Base-by-base conservation (phyloP, 2,797 vertebrate species). In the Ptychadena robeensis region DNA sequence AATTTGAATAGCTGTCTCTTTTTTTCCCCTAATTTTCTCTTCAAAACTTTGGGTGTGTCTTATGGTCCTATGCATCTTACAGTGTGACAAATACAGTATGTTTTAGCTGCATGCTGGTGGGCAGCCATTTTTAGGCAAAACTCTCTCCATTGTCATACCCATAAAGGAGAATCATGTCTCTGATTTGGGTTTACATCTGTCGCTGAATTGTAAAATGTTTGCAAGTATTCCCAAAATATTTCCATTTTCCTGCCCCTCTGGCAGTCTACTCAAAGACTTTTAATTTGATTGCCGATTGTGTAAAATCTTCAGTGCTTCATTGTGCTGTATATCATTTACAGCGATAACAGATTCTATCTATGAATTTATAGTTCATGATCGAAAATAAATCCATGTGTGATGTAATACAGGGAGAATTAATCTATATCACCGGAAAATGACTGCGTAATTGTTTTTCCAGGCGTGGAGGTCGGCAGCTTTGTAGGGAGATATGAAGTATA, bases 371-470 rank as follows among this genome's bases (percentile, higher is more conserved):
- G 27, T 14, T 6, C 27, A 65, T 65, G 63, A 65, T 15, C 63
- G 14, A 31, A 65, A 30, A 65, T 65, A 31, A 15, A 28, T 65
- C 35, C 14, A 22, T 10, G 70, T 73, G 40, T 53, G 30, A 73
- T 53, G 28, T 44, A 38, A 71, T 71, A 38, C 30, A 48, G 3
- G 9, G 27, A n/a, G 44, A 73, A 34, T 28, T 31, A 73, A 73
- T 57, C 40, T 57, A 10, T 18, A 53, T n/a, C 15, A 27, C 15
- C 35, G 15, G 35, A 38, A 53, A 53, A 53, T 53, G 44, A 53
- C n/a, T 88, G 88, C 87, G 86, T 83, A 85, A 88, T 89, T 66
- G 82, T 27, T 90, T 91, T 91, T 89, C 87, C 87, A 91, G 87
- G 85, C 78, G 82, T 37, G 5, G 0, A 76, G 0, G 0, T 76